Evolutionary conservation across 2,888 invertebrate genomes (phyloP), one percentile per base, ranked within the genome.

Genomic region (Lumbricus terrestris): DNA sequence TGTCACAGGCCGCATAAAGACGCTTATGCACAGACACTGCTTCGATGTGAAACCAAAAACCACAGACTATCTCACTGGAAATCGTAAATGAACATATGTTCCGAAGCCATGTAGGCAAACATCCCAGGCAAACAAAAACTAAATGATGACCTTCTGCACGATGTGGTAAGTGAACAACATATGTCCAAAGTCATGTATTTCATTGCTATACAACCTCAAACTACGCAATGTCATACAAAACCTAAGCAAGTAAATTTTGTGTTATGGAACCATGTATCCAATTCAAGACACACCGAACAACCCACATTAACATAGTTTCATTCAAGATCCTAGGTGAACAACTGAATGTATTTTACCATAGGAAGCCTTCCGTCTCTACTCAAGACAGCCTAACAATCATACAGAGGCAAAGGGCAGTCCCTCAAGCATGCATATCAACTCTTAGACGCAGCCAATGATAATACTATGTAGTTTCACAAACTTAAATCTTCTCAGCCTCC

Each of bases 61-160:
- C 69, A 8, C 69, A 69, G n/a, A 0, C 8, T 69, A 69, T 11
- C 47, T 47, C 69, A n/a, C 8, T 11, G 69, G 69, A n/a, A 54
- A 69, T 69, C 69, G 69, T n/a, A 69, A 69, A n/a, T 69, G 69
- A 69, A 69, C 69, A 69, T 69, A 69, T 69, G 69, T 69, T 69
- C 4, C n/a, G n/a, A 69, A 69, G 69, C 69, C 69, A 69, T n/a
- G 16, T n/a, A n/a, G n/a, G n/a, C n/a, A n/a, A n/a, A n/a, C n/a
- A 69, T 69, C 69, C n/a, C n/a, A 69, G n/a, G 69, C 16, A n/a
- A 29, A 69, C n/a, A 5, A 88, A 88, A 5, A 88, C 29, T 15
- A 33, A 29, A 88, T 11, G 88, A 88, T 34, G 69, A n/a, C 29
- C 29, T 69, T 6, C 69, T n/a, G n/a, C n/a, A 8, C 11, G 69